Conservation (phyloP, 53 echinoderm and acorn worm species). For the Hippasteria phrygiana region DNA sequence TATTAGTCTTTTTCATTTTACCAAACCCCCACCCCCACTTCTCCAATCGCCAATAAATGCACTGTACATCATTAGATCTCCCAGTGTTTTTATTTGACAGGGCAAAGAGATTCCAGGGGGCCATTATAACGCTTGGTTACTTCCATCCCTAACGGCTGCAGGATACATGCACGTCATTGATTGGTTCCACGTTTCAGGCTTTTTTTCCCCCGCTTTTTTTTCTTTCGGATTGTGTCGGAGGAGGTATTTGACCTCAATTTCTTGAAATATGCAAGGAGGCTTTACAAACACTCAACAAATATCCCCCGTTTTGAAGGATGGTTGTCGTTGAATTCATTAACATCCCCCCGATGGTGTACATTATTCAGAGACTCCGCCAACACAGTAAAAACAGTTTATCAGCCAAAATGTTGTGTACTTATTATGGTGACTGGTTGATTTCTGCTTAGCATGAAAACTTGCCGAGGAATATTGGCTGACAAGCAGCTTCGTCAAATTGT, state of each 20-base stretch:
- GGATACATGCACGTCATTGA: background rate
- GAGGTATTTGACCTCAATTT: background rate
- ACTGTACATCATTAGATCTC: background rate
- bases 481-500: too few relatives aligned
- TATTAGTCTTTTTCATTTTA: too few relatives aligned
- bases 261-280: background rate
- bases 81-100: background rate
- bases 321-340: too few relatives aligned
- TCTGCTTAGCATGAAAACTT: too few relatives aligned
- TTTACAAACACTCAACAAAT: background rate
- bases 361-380: too few relatives aligned
- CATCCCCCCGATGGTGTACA: too few relatives aligned
- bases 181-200: background rate
- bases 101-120: background rate
- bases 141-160: background rate
- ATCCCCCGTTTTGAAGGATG: too few relatives aligned
- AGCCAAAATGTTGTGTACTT: too few relatives aligned
- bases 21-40: background rate
- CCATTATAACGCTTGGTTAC: constrained; percentile 3
- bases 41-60: background rate
- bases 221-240: background rate
- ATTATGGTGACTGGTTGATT: too few relatives aligned
- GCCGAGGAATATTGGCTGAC: too few relatives aligned
- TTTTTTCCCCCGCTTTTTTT: background rate
- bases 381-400: too few relatives aligned